Evolutionary conservation across 2,797 vertebrate genomes (phyloP), one percentile per base, ranked within the genome.

Genomic region (Synanceia verrucosa): DNA sequence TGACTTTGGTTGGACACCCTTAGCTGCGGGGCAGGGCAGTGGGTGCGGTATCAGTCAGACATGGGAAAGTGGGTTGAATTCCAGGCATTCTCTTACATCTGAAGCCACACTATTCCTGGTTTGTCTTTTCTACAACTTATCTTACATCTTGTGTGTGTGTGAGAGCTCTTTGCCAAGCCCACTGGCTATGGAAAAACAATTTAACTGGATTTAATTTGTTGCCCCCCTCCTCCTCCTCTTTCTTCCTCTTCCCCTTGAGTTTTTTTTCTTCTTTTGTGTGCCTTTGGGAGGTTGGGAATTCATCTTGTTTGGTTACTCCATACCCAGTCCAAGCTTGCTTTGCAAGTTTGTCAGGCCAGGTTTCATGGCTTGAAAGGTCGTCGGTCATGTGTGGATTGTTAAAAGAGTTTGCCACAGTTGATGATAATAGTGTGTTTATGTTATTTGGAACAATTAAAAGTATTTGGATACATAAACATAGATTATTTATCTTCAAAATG

Each of bases 121-220:
- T 64, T 87, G 82, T 93, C 86, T 88, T 76, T 70, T 90, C 88
- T 78, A 88, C 87, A 81, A 86, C 74, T 88, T 86, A 78, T 93
- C 73, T 94, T 90, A 87, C 90, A 94, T 93, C 91, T 92, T 85
- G 78, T 74, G 84, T 77, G 83, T 77, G 83, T 83, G 81, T 85
- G 78, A 85, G 87, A 52, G 76, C 92, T 88, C 91, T 87, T 86
- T 91, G 86, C 83, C 79, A 68, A 92, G 90, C 94, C 93, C 89
- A 88, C 89, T 84, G 90, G 94, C 92, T 79, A 92, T 93, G 94
- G 94, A 95, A 94, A 95, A 95, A 93, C 81, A 87, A 94, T 93
- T 93, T 92, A 93, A 91, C 91, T 92, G 76, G 86, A 88, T 91
- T 91, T 92, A 93, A 93, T 94, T 92, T 91, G 89, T 89, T 93